Percentiles rank a stretch among this genome's conserved stretches.
Evolutionary conservation across 1,140 invertebrate genomes (phyloP).

Genomic region (Nomia melanderi): DNA sequence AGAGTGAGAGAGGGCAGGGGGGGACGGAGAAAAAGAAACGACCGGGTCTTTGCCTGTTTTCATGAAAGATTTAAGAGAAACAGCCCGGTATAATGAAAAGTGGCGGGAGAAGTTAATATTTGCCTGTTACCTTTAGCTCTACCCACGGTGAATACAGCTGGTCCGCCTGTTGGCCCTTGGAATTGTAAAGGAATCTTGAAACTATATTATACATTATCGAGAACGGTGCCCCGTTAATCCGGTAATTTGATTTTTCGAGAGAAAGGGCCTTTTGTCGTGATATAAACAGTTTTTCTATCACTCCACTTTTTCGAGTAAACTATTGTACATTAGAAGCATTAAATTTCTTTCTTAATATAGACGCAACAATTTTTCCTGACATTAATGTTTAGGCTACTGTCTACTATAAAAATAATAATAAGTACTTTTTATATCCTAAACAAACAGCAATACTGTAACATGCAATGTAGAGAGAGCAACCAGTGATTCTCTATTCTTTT

Average conservation of each 20-base stretch:
- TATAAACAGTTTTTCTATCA: not conserved
- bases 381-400: too few species aligned
- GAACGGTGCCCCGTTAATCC: not conserved
- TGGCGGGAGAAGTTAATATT: slow-evolving; percentile 27
- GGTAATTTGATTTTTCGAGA: not conserved
- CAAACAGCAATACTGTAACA: too few species aligned
- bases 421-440: too few species aligned
- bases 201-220: not conserved
- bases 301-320: too few species aligned
- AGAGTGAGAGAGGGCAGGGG: not conserved
- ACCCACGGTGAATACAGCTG: not conserved
- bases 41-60: slow-evolving; percentile 35
- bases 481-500: too few species aligned
- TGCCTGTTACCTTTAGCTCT: not conserved
- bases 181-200: not conserved
- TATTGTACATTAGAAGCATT: too few species aligned
- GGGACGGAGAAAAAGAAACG: slow-evolving; percentile 16
- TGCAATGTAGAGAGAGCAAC: too few species aligned
- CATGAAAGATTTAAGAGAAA: slow-evolving; percentile 43
- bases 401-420: too few species aligned
- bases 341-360: too few species aligned
- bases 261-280: not conserved
- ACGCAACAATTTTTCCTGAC: too few species aligned
- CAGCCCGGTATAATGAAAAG: slow-evolving; percentile 35
- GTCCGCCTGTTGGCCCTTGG: not conserved